Evolutionary conservation across 2,797 vertebrate genomes (phyloP).

Genomic region (Petrocephalus sullivani): DNA sequence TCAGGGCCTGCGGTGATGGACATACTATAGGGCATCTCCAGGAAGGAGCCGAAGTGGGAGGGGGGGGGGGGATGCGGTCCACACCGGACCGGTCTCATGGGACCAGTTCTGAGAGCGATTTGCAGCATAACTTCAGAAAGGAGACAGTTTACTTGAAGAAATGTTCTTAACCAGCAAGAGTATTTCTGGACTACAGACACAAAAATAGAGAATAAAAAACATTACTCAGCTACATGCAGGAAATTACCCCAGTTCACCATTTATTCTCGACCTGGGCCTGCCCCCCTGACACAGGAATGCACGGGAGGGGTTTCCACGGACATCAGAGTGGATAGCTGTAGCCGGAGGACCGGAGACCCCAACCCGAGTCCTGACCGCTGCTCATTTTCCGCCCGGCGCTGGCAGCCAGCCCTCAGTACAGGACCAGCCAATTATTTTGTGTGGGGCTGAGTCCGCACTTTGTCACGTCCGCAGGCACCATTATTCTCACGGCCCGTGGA

Average conservation of each 20-base stretch:
- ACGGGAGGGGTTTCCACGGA: not conserved
- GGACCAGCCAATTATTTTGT: not conserved
- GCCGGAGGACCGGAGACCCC: not conserved
- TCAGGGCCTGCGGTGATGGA: not conserved
- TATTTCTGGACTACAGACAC: not conserved
- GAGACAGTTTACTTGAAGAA: not conserved
- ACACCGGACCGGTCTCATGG: not conserved
- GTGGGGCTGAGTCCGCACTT: not conserved
- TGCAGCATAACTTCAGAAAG: not conserved
- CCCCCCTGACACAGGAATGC: not conserved
- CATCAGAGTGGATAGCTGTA: not conserved
- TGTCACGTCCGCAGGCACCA: not conserved
- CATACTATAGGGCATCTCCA: not conserved
- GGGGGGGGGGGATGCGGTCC: not conserved
- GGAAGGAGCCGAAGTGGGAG: not conserved
- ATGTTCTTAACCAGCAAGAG: not conserved
- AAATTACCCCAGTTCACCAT: not conserved
- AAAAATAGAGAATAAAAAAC: not conserved
- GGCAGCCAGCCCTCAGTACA: not conserved
- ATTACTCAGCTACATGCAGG: not conserved
- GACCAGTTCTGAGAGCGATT: not conserved
- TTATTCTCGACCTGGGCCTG: not conserved
- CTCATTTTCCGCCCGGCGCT: not conserved
- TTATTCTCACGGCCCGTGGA: not conserved
- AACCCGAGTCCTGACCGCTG: not conserved